Percentiles rank a stretch among this genome's conserved stretches.
Conservation (phyloP, 2,113 vertebrate genomes). For the Alligator mississippiensis region DNA sequence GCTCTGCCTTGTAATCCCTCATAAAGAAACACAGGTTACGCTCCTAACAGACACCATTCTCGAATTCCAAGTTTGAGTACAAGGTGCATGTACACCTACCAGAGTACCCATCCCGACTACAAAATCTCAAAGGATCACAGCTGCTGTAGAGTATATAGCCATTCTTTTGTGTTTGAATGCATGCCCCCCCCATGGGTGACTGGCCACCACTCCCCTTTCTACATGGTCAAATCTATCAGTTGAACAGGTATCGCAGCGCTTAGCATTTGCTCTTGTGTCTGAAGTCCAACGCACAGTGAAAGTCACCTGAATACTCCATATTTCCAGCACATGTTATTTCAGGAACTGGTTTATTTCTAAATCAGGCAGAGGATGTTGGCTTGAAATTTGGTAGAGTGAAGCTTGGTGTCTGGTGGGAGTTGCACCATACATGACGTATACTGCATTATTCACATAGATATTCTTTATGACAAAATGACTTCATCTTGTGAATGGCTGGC, state of each 20-base stretch:
- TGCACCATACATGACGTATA: constrained; percentile 4
- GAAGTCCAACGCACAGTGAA: not conserved
- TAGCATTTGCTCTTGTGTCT: rapidly evolving
- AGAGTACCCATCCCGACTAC: not conserved
- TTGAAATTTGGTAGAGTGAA: not conserved
- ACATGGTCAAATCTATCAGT: too few relatives aligned
- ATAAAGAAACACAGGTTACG: too few relatives aligned
- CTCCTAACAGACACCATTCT: not conserved
- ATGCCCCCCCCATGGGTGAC: not conserved
- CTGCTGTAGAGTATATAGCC: not conserved
- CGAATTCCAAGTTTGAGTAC: rapidly evolving
- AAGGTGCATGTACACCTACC: rapidly evolving
- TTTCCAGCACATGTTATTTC: not conserved
- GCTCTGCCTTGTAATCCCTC: too few relatives aligned
- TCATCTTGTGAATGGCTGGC: not conserved
- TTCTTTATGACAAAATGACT: not conserved
- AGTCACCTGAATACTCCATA: not conserved
- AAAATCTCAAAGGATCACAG: not conserved
- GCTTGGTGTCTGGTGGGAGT: not conserved
- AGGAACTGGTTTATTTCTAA: constrained; percentile 22
- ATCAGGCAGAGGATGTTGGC: not conserved
- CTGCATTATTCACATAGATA: constrained; percentile 8
- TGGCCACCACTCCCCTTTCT: not conserved
- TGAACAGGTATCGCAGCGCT: rapidly evolving
- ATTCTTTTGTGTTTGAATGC: not conserved